Conservation (phyloP, 2,113 vertebrate genomes). For the Psophia crepitans region DNA sequence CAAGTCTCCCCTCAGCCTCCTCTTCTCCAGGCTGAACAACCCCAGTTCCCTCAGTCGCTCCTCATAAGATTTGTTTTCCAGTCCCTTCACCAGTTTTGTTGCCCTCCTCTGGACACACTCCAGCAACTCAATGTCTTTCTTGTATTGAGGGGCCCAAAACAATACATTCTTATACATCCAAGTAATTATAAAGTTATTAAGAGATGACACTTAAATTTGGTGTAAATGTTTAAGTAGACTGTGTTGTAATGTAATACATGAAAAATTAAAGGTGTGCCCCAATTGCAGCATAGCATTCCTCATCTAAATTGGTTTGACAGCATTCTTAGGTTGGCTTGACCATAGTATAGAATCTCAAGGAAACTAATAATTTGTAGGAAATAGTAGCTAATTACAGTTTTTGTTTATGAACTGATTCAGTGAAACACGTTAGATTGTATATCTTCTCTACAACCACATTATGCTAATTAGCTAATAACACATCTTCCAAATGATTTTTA, state of each 20-base stretch:
- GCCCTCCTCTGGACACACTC: no score
- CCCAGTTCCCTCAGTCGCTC: no score
- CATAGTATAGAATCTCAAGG: not conserved
- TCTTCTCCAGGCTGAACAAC: no score
- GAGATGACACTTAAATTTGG: not conserved
- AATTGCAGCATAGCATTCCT: not conserved
- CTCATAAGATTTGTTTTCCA: no score
- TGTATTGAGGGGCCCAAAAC: no score
- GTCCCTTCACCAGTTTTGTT: no score
- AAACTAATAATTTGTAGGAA: slow-evolving; percentile 24
- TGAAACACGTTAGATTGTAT: slow-evolving; percentile 37
- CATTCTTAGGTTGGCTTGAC: not conserved
- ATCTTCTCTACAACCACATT: slow-evolving; percentile 49
- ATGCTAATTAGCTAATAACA: slow-evolving; percentile 66
- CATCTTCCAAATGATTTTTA: slow-evolving; percentile 62
- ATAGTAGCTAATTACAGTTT: slow-evolving; percentile 47
- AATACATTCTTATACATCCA: not conserved
- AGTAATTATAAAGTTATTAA: not conserved
- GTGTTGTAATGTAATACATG: not conserved
- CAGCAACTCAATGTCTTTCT: no score
- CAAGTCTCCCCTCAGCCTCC: no score
- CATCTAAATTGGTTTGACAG: not conserved
- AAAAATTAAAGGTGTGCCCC: not conserved
- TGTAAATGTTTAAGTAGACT: not conserved
- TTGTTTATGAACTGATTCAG: slow-evolving; percentile 54